Conservation (phyloP, 2,888 invertebrate species). For the Mesorhabditis belari region DNA sequence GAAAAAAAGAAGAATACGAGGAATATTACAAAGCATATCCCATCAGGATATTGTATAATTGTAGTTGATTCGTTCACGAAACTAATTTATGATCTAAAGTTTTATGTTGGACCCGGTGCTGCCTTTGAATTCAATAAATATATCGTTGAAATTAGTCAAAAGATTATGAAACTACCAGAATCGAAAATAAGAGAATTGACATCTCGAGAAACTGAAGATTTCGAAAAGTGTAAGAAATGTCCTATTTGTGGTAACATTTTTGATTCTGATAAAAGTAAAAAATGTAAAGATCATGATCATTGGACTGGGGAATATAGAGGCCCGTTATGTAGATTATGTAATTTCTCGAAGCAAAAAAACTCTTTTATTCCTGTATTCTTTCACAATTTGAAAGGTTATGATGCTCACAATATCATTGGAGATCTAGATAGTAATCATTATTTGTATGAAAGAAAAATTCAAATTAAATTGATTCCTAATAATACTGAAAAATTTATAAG, state of each 20-base stretch:
- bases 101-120: constrained; percentile 9
- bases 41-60: constrained; percentile 17
- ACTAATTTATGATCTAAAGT: background rate
- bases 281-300: constrained; percentile 19
- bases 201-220: constrained; percentile 5
- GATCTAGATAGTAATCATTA: constrained; percentile 6
- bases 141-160: constrained; percentile 11
- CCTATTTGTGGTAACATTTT: constrained; percentile 9
- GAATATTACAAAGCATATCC: constrained; percentile 18
- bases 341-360: constrained; percentile 13
- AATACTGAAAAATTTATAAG: constrained; percentile 22
- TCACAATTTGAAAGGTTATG: constrained; percentile 21
- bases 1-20: constrained; percentile 16
- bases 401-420: constrained; percentile 16
- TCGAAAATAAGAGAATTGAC: constrained; percentile 10
- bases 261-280: constrained; percentile 7
- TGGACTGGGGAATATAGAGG: constrained; percentile 22
- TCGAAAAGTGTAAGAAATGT: constrained; percentile 3
- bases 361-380: constrained; percentile 19
- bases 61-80: constrained; percentile 18
- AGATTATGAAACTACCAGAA: constrained; percentile 11
- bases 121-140: constrained; percentile 12
- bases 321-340: constrained; percentile 14
- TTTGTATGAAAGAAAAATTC: constrained; percentile 5
- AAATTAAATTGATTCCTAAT: constrained; percentile 7